Conservation (phyloP, 2,888 invertebrate species). For the Heliconius cydno region DNA sequence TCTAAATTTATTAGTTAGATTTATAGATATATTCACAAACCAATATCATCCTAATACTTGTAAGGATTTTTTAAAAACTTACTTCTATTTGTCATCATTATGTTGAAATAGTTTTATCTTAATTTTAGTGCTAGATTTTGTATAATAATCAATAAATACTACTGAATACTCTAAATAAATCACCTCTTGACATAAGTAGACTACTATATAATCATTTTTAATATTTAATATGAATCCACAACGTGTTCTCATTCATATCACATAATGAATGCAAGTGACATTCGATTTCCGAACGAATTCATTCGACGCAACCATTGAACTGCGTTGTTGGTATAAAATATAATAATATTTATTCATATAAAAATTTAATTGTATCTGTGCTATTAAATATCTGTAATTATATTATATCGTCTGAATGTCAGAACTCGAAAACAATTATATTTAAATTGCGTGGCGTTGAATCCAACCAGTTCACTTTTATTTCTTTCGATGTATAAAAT, state of each 20-base stretch:
- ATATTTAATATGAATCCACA: constrained; percentile 21
- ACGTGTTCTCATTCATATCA: constrained; percentile 15
- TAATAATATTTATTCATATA: neutral
- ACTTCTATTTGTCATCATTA: too few relatives aligned
- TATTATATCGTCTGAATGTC: neutral
- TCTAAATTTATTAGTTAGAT: too few relatives aligned
- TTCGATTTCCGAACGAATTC: constrained; percentile 38
- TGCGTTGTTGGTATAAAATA: neutral
- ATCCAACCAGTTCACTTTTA: neutral
- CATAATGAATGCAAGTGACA: constrained; percentile 37
- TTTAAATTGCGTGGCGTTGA: too few relatives aligned
- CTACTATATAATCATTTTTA: neutral
- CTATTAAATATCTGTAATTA: neutral
- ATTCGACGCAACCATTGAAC: constrained; percentile 19
- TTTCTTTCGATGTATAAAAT: neutral
- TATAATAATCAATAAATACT: too few relatives aligned
- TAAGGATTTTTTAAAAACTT: too few relatives aligned
- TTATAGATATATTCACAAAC: too few relatives aligned
- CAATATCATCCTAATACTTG: too few relatives aligned
- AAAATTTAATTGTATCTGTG: neutral
- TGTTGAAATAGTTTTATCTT: too few relatives aligned
- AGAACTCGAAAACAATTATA: too few relatives aligned
- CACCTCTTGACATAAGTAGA: neutral
- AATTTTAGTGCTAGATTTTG: too few relatives aligned
- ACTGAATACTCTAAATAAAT: too few relatives aligned